Evolutionary conservation across 2,888 invertebrate species (phyloP).

Genomic region (Panzeria rudis): DNA sequence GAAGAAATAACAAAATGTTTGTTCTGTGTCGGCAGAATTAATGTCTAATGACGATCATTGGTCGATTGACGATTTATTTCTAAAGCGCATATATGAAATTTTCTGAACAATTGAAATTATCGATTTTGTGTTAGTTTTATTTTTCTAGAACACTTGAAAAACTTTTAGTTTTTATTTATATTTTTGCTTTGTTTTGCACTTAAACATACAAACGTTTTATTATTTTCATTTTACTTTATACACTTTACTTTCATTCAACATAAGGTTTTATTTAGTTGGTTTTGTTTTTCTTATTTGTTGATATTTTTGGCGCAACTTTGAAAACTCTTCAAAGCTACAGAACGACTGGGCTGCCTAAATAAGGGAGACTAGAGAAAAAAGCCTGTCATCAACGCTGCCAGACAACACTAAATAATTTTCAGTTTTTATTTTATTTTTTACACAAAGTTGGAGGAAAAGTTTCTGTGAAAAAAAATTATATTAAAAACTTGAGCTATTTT

Average conservation of each 20-base stretch:
- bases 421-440: conserved; percentile 29
- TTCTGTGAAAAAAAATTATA: conserved; percentile 13
- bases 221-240: conserved; percentile 33
- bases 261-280: conserved; percentile 10
- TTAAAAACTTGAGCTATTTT: conserved; percentile 50
- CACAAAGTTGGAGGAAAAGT: conserved; percentile 29
- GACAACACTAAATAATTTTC: conserved; percentile 35
- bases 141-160: background rate
- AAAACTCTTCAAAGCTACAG: conserved; percentile 18
- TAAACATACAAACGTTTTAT: conserved; percentile 23
- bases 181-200: conserved; percentile 53
- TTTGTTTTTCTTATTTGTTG: background rate
- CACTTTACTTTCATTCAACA: conserved; percentile 27
- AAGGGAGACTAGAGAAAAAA: background rate
- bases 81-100: background rate
- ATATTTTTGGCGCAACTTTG: conserved; percentile 55
- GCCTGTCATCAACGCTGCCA: conserved; percentile 62
- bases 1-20: too few species aligned
- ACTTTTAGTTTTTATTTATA: background rate
- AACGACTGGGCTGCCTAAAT: conserved; percentile 29
- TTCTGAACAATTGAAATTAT: background rate
- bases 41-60: too few species aligned
- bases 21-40: too few species aligned
- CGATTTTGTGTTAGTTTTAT: background rate
- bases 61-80: too few species aligned